These are phyloP conservation scores for Brachyhypopomus gauderio DNA, from an alignment of 2,113 vertebrate species.

Conservation along the genomic window DNA sequence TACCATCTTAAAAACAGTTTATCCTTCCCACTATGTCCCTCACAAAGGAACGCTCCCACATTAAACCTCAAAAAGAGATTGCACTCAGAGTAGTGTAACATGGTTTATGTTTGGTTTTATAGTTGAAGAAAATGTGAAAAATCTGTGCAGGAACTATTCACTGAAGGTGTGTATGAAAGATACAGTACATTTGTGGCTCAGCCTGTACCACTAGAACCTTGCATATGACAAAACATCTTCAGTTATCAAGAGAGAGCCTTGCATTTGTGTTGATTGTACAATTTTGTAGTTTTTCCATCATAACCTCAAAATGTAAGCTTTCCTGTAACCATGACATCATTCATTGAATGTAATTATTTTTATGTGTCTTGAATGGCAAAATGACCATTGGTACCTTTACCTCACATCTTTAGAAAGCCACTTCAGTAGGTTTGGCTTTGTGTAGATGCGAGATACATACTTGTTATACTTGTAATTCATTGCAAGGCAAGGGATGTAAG, in stretches of 20 bases:
- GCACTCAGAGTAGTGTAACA: too few relatives aligned
- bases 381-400: conserved; percentile 16
- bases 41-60: too few relatives aligned
- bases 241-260: background rate
- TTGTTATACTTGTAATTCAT: conserved; percentile 21
- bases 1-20: too few relatives aligned
- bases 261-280: background rate
- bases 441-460: background rate
- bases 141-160: too few relatives aligned
- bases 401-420: conserved; percentile 21
- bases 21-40: too few relatives aligned
- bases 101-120: too few relatives aligned
- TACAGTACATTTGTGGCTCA: too few relatives aligned
- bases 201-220: too few relatives aligned
- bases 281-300: conserved; percentile 11
- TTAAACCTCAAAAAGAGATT: too few relatives aligned
- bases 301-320: conserved; percentile 16
- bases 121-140: too few relatives aligned
- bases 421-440: background rate
- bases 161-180: too few relatives aligned
- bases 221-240: too few relatives aligned
- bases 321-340: conserved; percentile 33
- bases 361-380: conserved; percentile 20
- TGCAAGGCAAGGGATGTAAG: conserved; percentile 6
- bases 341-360: conserved; percentile 14